Evolutionary conservation across 2,888 invertebrate species (phyloP), one percentile per base, ranked within the genome.

Genomic region (Amphimallon solstitiale): DNA sequence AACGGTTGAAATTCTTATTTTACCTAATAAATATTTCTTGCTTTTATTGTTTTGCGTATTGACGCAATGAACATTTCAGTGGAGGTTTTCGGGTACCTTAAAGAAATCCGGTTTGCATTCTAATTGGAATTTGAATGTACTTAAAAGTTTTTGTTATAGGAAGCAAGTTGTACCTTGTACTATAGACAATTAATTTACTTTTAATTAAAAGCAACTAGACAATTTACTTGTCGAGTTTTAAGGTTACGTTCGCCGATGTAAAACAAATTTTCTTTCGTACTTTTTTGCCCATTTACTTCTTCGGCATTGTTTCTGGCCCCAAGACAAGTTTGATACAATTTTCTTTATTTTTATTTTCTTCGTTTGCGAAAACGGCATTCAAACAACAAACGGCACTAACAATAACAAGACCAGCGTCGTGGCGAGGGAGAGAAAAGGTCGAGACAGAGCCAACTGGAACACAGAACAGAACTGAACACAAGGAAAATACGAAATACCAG

Each of bases 371-470:
- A 43, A 17, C 14, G 12, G 40, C 40, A 43, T 43, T 43, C 40
- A 43, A 43, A 43, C 17, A 43, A 43, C 40, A 43, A 43, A 17
- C 40, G 14, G 40, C 17, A 43, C 40, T 43, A 43, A 43, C 40
- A 43, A 43, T 43, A 43, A 43, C 40, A 43, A 43, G 40, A 43
- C 15, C 15, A 43, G 7, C 17, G 6, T 4, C 15, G 17, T 7
- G 17, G 3, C 2, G 40, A 14, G 40, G 7, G 17, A 17, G 17
- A 43, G 40, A 43, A 17, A 15, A 43, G 15, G 40, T 15, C 40
- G 14, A 43, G 40, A 40, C 40, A 14, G 14, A 2, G 10, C 40
- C 40, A 10, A 12, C 7, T 29, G 29, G 29, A 3, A 29, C 29
- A 29, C 9, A 29, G 29, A 29, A 5, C 29, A 29, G 29, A 29